These are phyloP conservation scores for Cacoxenus indagator DNA, from an alignment of 2,888 invertebrate species.

Conservation along the genomic window DNA sequence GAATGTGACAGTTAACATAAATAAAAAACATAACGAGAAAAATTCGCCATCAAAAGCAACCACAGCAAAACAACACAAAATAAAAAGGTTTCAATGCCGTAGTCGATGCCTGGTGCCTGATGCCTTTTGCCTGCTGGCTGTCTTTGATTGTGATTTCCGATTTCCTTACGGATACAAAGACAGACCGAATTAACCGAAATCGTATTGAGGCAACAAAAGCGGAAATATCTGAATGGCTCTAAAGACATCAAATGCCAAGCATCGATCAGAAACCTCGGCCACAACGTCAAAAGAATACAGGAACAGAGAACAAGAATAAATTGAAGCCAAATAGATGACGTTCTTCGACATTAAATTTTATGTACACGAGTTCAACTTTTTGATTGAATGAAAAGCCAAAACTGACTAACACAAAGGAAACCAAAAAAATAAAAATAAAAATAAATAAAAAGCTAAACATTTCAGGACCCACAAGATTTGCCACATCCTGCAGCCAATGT, in stretches of 20 bases:
- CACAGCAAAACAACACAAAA: constrained; percentile 23
- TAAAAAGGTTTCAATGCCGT: background rate
- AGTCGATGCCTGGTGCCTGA: background rate
- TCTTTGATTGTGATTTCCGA: background rate
- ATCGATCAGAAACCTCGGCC: constrained; percentile 6
- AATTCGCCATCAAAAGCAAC: too few species aligned
- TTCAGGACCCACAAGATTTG: constrained; percentile 52
- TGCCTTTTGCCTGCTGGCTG: too few species aligned
- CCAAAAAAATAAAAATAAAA: background rate
- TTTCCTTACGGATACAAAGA: constrained; percentile 1
- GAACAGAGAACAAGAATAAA: constrained; percentile 41
- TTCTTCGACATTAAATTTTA: constrained; percentile 47
- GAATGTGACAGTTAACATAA: constrained; percentile 57
- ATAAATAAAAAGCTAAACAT: constrained; percentile 11
- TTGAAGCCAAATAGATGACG: constrained; percentile 58
- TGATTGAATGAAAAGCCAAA: constrained; percentile 12
- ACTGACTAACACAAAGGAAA: too few species aligned
- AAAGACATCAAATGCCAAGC: constrained; percentile 4
- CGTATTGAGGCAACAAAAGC: background rate
- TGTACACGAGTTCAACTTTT: constrained; percentile 24
- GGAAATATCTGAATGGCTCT: constrained; percentile 12
- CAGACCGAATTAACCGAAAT: constrained; percentile 4
- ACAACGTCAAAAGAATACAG: background rate
- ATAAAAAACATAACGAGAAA: constrained; percentile 31
- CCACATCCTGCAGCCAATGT: constrained; percentile 54